Base-by-base conservation (phyloP, 2,888 invertebrate genomes). In the Villa cingulata region DNA sequence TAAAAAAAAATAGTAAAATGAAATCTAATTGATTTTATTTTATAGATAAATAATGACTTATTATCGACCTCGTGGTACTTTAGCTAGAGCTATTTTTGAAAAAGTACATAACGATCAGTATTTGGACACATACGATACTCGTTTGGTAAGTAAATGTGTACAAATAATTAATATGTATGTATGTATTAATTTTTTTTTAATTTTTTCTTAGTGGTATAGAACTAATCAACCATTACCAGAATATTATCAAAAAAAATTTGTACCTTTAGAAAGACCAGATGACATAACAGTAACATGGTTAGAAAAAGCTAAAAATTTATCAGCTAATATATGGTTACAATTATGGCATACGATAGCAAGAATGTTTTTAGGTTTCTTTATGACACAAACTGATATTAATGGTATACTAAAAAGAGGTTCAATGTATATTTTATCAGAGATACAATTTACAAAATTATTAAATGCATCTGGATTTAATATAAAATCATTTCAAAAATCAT, bases 331-430 rank as follows among this genome's bases (percentile, higher is more conserved):
- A 48, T 81, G 90, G 70, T 80, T 86, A 23, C 92, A 97, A 70
- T 74, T 94, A 52, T 91, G 88, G 83, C 89, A 95, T 70, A 79
- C 87, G 36, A 58, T 96, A 36, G 87, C 86, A 16, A 83, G 86
- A 59, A 77, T 86, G n/a, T 70, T 95, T 37, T 75, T 96, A 18
- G 81, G 84, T 54, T 80, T 84, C 71, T 91, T 96, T 72, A 86
- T 95, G 83, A 87, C 91, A 29, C 84, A 87, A 65, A 97, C 96
- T 3, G 91, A 92, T 57, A 87, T 94, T 55, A 97, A 96, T 72
- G 95, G 95, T 80, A 89, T 67, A 71, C 72, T 95, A 15, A 83
- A 85, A 16, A 77, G 97, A 44, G 97, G 97, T 10, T 92, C 92
- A 2, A 97, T 97, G 97, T 96, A 94, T 70, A 91, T 97, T 43